Base-by-base conservation (phyloP, 2,888 invertebrate species). In the Cephus runcator region DNA sequence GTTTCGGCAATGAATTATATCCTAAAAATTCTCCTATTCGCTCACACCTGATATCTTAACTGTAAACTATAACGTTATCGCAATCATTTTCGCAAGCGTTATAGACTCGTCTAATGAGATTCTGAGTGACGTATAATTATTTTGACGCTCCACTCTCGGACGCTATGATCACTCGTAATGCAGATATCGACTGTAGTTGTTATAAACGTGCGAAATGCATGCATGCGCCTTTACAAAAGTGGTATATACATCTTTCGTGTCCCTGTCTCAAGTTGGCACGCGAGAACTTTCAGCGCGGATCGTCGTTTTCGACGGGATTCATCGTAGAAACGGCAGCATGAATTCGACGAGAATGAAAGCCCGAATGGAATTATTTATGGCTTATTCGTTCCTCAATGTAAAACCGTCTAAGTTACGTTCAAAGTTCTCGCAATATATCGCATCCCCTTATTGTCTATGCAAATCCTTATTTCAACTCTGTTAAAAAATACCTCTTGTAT, bases 341-440 rank as follows among this genome's bases (percentile, higher is more conserved):
- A 56, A 56, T 56, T 56, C 56, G 71, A 71, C 69, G 75, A 34
- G 73, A 77, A 75, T 2, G 76, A 82, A 80, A 80, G 73, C 77
- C 77, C 68, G 82, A 81, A 84, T 83, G 79, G 83, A 87, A 88
- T 88, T 88, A 87, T 88, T 88, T 88, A 88, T 84, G 85, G 83
- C 84, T 88, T 85, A 85, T 86, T 88, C 87, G 86, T 88, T 84
- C 81, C 84, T 76, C 73, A 73, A 78, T 78, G 76, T 73, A 76
- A 76, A 76, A 69, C 73, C 78, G 35, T 31, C 76, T 78, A 78
- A 78, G 78, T 78, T 78, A 78, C 84, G 85, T 87, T 87, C 86
- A 88, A 89, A 89, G 86, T 89, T 87, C 83, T 81, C 77, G 84
- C 84, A 85, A 88, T 88, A 89, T 85, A 88, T 87, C 84, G 85